Evolutionary conservation across 2,797 vertebrate species (phyloP), one percentile per base, ranked within the genome.

Genomic region (Sebastes oblongus): DNA sequence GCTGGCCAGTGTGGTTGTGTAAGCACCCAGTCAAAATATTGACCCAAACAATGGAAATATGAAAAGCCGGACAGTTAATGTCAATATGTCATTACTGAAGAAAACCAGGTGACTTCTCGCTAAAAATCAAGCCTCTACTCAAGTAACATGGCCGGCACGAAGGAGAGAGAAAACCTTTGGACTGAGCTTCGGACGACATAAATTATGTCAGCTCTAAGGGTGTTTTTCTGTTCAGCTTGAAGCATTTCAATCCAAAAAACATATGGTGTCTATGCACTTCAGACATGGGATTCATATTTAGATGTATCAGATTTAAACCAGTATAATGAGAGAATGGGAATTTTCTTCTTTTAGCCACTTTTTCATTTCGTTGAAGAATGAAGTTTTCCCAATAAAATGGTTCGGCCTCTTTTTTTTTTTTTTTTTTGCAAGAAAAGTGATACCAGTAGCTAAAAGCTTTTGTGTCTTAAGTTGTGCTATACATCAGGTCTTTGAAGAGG

Each of bases 271-370:
- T 86, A 66, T 93, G 70, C 75, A 25, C 93, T 86, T 84, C 77
- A 79, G 91, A 94, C 90, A 90, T 91, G 92, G 89, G 77, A 94
- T 94, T 95, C 85, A 84, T 92, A 94, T 94, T 93, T 89, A 91
- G 86, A 91, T 90, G 91, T 91, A 93, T 95, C 92, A 88, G 78
- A 89, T 93, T 93, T 87, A 91, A 91, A 85, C 80, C 69, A 68
- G 86, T 88, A 91, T 88, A 90, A 91, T 87, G 86, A 76, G 75
- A 90, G 67, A 85, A 90, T 86, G 87, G 86, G 85, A 85, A 90
- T 86, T 78, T 79, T 84, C 42, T 54, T 75, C 59, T 77, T 81
- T 75, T 16, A 16, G 6, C 34, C 24, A 20, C 36, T 79, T 75
- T 86, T 24, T 82, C 24, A 66, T 78, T 85, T 82, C 61, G 76